Base-by-base conservation (phyloP, 1,140 invertebrate genomes). In the Calephelis nemesis region DNA sequence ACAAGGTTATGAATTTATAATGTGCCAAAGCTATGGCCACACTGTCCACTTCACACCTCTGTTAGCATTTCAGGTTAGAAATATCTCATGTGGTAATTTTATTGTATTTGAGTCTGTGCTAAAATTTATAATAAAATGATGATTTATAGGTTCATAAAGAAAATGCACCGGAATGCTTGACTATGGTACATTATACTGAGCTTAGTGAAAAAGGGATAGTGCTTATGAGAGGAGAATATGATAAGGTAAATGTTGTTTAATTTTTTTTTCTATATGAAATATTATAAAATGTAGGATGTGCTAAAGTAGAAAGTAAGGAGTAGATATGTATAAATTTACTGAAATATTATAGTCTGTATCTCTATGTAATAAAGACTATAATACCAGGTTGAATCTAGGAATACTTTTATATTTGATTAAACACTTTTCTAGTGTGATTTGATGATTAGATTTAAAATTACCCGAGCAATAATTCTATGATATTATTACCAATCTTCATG, bases 121-220 rank as follows among this genome's bases (percentile, higher is more conserved):
- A 47, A 63, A 45, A 15, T 50, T 30, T 30, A 30, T 50, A 52
- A 52, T 6, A 6, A 52, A 11, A 11, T 54, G 4, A 30, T 30
- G 30, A 2, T 30, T 65, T 52, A 45, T 78, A 97, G 94, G 94
- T 96, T 1, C 96, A 98, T 77, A 96, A 97, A 87, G 98, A 98
- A 92, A 97, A 98, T 93, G 96, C 97, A 0, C 97, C 97, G 0
- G 97, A 98, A 84, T 98, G 97, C 88, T 90, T 98, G 15, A 96
- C 95, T 3, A 92, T 98, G 73, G 93, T 95, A 5, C 96, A 98
- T 86, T 98, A 96, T 76, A 95, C 94, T 11, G 98, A 98, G 82
- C 92, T 97, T 7, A 93, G 95, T 45, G 93, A 94, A 47, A 98
- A 98, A 90, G 95, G 94, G 7, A 93, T 98, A 64, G 94, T 98